Evolutionary conservation across 1,140 invertebrate genomes (phyloP).

Genomic region (Caerostris extrusa): DNA sequence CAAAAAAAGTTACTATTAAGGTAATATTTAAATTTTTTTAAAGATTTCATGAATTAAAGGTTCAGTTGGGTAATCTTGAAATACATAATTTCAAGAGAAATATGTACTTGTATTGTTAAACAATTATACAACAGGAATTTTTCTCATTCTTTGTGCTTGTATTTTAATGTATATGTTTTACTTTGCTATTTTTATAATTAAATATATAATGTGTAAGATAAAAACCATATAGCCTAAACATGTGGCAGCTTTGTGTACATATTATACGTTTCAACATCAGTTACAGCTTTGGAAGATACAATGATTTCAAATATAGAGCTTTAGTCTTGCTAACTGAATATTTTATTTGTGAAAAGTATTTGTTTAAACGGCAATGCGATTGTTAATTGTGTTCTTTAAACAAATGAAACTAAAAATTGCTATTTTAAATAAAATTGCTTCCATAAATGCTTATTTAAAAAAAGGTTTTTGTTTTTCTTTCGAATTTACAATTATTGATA

Average conservation of each 20-base stretch:
- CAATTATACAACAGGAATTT: neutral
- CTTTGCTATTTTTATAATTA: constrained; percentile 26
- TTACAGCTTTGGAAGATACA: neutral
- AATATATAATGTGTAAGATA: neutral
- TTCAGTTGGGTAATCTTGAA: no score
- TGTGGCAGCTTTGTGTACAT: constrained; percentile 43
- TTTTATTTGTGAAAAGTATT: neutral
- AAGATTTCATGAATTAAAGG: no score
- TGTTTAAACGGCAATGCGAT: neutral
- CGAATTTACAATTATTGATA: no score
- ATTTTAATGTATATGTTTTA: neutral
- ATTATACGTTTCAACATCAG: neutral
- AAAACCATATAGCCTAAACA: constrained; percentile 24
- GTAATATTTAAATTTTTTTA: no score
- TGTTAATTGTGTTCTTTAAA: constrained; percentile 12
- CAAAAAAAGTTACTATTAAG: no score
- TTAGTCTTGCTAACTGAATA: neutral
- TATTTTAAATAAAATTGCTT: constrained; percentile 68
- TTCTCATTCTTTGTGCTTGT: neutral
- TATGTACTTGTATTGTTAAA: no score
- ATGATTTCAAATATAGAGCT: constrained; percentile 21
- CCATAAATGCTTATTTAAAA: constrained; percentile 2
- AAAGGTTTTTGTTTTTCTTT: neutral
- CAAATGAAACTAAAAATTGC: constrained; percentile 25
- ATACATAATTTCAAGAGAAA: no score